Conservation (phyloP, 2,888 invertebrate genomes). For the Archips xylosteana region DNA sequence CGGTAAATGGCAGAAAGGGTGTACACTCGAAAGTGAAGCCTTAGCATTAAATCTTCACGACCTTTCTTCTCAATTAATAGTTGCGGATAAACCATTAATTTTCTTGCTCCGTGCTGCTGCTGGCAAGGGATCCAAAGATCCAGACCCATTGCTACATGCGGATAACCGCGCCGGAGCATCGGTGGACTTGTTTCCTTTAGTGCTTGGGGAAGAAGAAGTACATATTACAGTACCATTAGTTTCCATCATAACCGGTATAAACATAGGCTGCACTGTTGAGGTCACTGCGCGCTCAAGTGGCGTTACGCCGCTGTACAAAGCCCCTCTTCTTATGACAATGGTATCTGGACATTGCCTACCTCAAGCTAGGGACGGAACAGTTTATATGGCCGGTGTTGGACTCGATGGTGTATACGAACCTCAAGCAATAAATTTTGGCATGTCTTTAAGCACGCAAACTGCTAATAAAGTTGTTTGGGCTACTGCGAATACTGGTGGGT, state of each 20-base stretch:
- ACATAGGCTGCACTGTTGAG: conserved; percentile 56
- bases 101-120: conserved; percentile 62
- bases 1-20: conserved; percentile 60
- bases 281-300: conserved; percentile 56
- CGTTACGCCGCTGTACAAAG: conserved; percentile 48
- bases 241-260: conserved; percentile 57
- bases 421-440: conserved; percentile 63
- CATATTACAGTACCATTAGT: conserved; percentile 57
- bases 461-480: conserved; percentile 71
- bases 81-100: conserved; percentile 67
- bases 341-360: conserved; percentile 76
- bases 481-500: conserved; percentile 60
- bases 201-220: conserved; percentile 68
- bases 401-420: conserved; percentile 60
- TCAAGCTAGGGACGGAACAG: conserved; percentile 66
- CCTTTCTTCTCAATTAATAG: conserved; percentile 49
- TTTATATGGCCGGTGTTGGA: conserved; percentile 67
- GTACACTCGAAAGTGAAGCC: conserved; percentile 48
- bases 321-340: conserved; percentile 69
- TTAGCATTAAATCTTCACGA: conserved; percentile 65
- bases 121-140: conserved; percentile 64
- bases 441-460: conserved; percentile 60
- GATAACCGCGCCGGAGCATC: conserved; percentile 74
- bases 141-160: conserved; percentile 63
- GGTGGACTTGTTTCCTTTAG: conserved; percentile 71